These are phyloP conservation scores for Trididemnum miniatum DNA, from an alignment of 23 tunicate species.

Conservation along the genomic window DNA sequence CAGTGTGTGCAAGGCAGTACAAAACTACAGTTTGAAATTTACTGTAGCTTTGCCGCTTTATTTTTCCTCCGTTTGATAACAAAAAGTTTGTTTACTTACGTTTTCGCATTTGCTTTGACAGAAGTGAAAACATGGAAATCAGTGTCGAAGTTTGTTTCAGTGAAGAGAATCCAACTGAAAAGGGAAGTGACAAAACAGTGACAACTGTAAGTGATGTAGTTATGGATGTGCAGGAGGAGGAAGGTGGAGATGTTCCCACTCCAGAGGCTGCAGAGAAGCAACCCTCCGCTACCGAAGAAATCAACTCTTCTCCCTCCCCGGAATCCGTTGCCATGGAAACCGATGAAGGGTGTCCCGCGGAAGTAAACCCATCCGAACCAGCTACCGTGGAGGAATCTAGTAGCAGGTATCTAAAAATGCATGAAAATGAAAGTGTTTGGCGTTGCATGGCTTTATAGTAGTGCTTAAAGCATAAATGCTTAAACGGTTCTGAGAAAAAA, in stretches of 20 bases:
- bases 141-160: background rate
- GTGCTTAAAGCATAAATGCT: background rate
- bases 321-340: conserved; percentile 11
- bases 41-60: too few relatives aligned
- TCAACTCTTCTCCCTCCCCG: background rate
- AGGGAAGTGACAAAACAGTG: background rate
- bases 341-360: too few relatives aligned
- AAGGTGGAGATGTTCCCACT: background rate
- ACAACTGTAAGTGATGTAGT: conserved; percentile 5
- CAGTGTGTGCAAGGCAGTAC: too few relatives aligned
- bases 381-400: conserved; percentile 8
- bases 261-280: conserved; percentile 1
- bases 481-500: background rate
- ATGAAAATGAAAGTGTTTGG: too few relatives aligned
- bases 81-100: too few relatives aligned
- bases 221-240: conserved; percentile 49
- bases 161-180: background rate
- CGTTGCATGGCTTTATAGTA: background rate
- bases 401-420: background rate
- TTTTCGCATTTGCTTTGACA: too few relatives aligned
- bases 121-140: conserved; percentile 35
- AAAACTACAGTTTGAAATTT: too few relatives aligned
- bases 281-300: background rate
- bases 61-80: too few relatives aligned
- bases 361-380: background rate